Percentiles rank a stretch among this genome's conserved stretches.
These are phyloP conservation scores for Eira barbara DNA, from an alignment of 2,113 vertebrate species.

Conservation along the genomic window DNA sequence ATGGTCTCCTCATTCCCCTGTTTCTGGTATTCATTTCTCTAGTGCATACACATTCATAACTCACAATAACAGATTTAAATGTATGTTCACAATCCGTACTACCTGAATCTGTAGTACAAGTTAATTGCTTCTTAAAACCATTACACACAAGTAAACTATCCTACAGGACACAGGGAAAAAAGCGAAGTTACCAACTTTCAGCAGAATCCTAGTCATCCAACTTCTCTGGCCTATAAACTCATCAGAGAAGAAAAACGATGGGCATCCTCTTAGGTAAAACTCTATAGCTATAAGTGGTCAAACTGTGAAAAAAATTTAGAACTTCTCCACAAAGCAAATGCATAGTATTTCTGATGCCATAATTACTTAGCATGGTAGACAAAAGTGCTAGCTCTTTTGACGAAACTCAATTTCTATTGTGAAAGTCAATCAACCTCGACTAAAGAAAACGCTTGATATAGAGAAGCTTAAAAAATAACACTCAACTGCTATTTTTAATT, in stretches of 20 bases:
- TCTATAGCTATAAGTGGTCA: neutral
- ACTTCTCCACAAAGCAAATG: neutral
- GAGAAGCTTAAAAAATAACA: neutral
- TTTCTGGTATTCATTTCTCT: neutral
- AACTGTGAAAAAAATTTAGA: neutral
- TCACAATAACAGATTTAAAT: neutral
- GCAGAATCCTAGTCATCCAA: neutral
- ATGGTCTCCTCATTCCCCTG: neutral
- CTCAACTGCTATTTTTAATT: constrained; percentile 5
- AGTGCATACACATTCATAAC: neutral
- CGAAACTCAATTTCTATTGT: neutral
- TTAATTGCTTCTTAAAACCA: constrained; percentile 13
- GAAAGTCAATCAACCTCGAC: neutral
- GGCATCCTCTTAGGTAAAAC: neutral
- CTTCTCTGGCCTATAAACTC: neutral
- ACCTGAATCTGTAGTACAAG: neutral
- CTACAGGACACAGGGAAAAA: neutral
- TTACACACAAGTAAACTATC: neutral
- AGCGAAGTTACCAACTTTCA: neutral
- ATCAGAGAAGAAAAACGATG: neutral
- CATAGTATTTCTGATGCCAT: neutral
- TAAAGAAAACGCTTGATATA: neutral
- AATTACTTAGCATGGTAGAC: neutral
- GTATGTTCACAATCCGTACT: neutral
- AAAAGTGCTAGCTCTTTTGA: neutral